Evolutionary conservation across 2,113 vertebrate species (phyloP).

Genomic region (Mormyrus lacerda): DNA sequence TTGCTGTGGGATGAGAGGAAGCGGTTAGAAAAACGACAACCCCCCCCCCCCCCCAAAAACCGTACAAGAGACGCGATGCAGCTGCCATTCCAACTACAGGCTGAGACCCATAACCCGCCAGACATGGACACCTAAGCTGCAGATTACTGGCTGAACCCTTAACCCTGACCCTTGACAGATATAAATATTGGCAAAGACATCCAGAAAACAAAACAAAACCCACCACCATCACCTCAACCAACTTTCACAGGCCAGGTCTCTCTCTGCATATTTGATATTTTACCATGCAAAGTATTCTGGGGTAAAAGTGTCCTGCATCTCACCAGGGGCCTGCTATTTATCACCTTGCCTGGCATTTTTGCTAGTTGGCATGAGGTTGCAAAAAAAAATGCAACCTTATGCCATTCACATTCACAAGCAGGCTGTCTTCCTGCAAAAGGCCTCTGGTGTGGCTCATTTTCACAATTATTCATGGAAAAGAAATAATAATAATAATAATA

Average conservation of each 20-base stretch:
- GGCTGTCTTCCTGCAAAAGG: not conserved
- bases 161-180: not conserved
- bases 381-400: not conserved
- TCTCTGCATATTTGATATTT: not conserved
- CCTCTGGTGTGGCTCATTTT: not conserved
- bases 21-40: no score
- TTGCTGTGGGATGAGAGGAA: constrained; percentile 65
- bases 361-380: no score
- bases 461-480: not conserved
- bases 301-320: not conserved
- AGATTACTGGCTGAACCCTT: not conserved
- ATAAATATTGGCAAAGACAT: not conserved
- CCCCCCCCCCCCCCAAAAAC: no score
- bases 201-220: not conserved
- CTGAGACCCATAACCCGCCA: not conserved
- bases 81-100: not conserved
- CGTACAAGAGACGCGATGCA: no score
- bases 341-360: not conserved
- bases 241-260: not conserved
- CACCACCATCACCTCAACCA: not conserved
- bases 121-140: not conserved
- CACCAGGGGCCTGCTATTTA: not conserved
- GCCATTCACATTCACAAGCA: not conserved
- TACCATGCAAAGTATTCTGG: not conserved
- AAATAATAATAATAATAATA: not conserved